Percentiles rank a stretch among this genome's conserved stretches.
Evolutionary conservation across 2,888 invertebrate species (phyloP).

Genomic region (Gandaritis pyraliata): DNA sequence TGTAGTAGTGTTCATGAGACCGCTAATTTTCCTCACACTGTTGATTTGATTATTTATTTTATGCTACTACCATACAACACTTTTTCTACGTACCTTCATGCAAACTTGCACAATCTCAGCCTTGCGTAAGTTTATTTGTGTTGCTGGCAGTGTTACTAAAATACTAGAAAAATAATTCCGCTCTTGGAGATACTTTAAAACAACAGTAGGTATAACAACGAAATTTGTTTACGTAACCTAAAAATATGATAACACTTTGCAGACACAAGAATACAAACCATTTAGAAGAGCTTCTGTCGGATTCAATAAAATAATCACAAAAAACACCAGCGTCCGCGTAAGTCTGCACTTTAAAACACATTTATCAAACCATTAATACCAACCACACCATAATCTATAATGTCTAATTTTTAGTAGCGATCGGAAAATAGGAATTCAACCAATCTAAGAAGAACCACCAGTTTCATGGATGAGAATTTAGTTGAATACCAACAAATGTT

Average conservation of each 20-base stretch:
- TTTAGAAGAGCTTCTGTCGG: slow-evolving; percentile 77
- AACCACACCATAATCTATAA: slow-evolving; percentile 48
- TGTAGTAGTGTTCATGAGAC: no score
- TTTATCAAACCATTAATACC: slow-evolving; percentile 18
- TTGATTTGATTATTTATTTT: no score
- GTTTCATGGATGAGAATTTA: slow-evolving; percentile 88
- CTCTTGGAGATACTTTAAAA: no score
- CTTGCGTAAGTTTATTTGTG: no score
- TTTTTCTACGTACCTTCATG: no score
- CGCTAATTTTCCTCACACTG: no score
- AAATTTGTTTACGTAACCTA: no score
- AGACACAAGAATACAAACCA: slow-evolving; percentile 72
- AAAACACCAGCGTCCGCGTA: slow-evolving; percentile 65
- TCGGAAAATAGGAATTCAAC: slow-evolving; percentile 72
- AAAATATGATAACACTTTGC: slow-evolving; percentile 39
- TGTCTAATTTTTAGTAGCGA: slow-evolving; percentile 75
- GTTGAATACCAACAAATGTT: slow-evolving; percentile 87
- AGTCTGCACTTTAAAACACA: slow-evolving; percentile 46
- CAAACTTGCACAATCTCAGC: no score
- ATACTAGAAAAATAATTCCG: no score
- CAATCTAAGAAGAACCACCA: slow-evolving; percentile 80
- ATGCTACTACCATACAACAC: no score
- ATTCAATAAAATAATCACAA: slow-evolving; percentile 73
- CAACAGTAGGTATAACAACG: no score
- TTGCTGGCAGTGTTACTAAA: no score